A percentile compares a stretch with the other conserved stretches of the same genome.
These are phyloP conservation scores for Lepidothrix coronata DNA, from an alignment of 2,113 vertebrate species.

Conservation along the genomic window DNA sequence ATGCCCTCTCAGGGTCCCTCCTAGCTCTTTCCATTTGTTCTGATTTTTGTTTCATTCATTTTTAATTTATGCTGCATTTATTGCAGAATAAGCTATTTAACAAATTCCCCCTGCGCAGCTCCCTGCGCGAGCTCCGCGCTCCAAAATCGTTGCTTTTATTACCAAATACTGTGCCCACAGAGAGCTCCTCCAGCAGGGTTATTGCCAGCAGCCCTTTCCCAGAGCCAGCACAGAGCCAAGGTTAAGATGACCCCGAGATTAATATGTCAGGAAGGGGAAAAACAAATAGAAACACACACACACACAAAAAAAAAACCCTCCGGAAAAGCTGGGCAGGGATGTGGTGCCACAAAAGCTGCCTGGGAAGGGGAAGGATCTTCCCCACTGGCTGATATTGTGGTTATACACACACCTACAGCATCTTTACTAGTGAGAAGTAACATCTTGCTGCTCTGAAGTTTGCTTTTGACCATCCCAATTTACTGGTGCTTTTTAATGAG, in stretches of 20 bases:
- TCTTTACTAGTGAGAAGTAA: neutral
- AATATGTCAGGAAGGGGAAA: neutral
- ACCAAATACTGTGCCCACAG: neutral
- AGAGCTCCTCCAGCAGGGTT: neutral
- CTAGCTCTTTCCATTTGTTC: neutral
- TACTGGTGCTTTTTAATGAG: neutral
- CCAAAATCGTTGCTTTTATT: neutral
- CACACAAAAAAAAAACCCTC: fast-evolving
- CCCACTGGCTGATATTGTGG: neutral
- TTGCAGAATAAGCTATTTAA: neutral
- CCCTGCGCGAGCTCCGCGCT: fast-evolving
- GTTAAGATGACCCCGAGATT: neutral
- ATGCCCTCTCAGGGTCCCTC: neutral
- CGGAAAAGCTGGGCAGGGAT: neutral
- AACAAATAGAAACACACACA: neutral
- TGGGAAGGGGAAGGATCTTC: neutral
- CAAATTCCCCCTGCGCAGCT: neutral
- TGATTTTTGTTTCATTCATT: neutral
- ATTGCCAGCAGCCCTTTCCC: neutral
- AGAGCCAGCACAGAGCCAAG: neutral
- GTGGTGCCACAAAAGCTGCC: neutral
- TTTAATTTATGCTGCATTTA: neutral
- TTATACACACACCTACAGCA: neutral
- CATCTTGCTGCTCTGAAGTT: neutral
- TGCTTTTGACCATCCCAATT: neutral